phyloP scores from a whole-genome alignment of 2,888 invertebrate species.

The Incurvaria masculella region DNA sequence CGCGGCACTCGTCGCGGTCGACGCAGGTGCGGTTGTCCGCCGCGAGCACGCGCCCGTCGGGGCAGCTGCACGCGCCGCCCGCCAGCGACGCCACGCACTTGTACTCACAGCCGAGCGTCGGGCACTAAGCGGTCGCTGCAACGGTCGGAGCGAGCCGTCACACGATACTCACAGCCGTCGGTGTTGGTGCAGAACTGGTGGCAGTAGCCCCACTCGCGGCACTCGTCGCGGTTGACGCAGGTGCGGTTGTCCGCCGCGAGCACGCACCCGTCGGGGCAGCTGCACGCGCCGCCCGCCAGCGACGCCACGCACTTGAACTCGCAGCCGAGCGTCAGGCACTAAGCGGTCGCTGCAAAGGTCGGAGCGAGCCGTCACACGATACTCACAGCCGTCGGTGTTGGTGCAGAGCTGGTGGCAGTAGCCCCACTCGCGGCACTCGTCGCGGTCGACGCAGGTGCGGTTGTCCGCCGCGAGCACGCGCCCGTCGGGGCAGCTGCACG shows the following conservation, averaged over 20 bases:
- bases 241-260: conserved; percentile 81
- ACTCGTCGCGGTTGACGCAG: conserved; percentile 91
- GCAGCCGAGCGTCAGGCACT: conserved; percentile 84
- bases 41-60: conserved; percentile 78
- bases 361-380: not conserved
- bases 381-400: conserved; percentile 73
- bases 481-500: conserved; percentile 88
- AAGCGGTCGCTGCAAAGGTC: conserved; percentile 63
- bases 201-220: conserved; percentile 89
- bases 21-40: conserved; percentile 82
- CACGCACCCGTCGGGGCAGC: conserved; percentile 81
- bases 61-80: conserved; percentile 75
- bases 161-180: conserved; percentile 57
- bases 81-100: conserved; percentile 78
- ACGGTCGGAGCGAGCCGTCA: no score
- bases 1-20: conserved; percentile 88
- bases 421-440: conserved; percentile 92
- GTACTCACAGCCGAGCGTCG: conserved; percentile 82
- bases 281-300: conserved; percentile 59
- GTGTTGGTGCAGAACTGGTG: conserved; percentile 93
- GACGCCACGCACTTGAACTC: conserved; percentile 91
- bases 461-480: conserved; percentile 80
- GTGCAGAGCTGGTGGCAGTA: conserved; percentile 93
- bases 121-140: conserved; percentile 77
- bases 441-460: conserved; percentile 83